Conservation (phyloP, 2,797 vertebrate species). For the Syngnathus rostellatus region DNA sequence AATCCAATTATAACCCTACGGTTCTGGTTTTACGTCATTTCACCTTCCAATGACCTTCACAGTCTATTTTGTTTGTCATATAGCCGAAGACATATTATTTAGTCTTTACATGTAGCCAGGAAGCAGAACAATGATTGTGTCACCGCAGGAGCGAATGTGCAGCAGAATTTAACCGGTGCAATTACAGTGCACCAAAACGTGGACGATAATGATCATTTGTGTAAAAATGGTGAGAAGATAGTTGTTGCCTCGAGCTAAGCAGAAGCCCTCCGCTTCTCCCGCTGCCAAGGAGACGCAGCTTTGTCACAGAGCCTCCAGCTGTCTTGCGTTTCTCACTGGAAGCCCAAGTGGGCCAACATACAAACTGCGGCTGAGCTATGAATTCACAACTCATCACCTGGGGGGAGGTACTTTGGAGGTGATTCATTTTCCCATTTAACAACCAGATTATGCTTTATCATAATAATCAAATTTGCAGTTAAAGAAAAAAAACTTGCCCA, state of each 20-base stretch:
- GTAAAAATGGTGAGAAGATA: conserved; percentile 52
- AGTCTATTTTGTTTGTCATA: conserved; percentile 18
- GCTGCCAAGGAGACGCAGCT: conserved; percentile 54
- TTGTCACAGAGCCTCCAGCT: conserved; percentile 56
- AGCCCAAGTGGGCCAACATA: conserved; percentile 46
- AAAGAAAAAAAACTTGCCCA: background rate
- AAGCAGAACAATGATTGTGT: conserved; percentile 26
- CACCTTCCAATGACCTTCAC: conserved; percentile 29
- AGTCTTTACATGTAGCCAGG: conserved; percentile 23
- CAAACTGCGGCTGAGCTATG: conserved; percentile 19
- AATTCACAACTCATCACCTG: conserved; percentile 35
- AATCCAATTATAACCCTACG: conserved; percentile 19
- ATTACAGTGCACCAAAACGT: conserved; percentile 49
- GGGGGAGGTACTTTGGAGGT: conserved; percentile 11
- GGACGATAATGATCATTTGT: conserved; percentile 53
- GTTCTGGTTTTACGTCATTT: conserved; percentile 18
- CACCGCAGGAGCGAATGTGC: conserved; percentile 41
- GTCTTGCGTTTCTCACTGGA: conserved; percentile 50
- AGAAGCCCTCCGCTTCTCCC: conserved; percentile 57
- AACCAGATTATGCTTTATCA: conserved; percentile 9
- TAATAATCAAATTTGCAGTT: background rate
- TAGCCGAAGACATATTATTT: conserved; percentile 21
- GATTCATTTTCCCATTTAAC: background rate
- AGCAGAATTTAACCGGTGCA: conserved; percentile 48
- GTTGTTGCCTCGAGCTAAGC: conserved; percentile 56